Base-by-base conservation (phyloP, 2,888 invertebrate genomes). In the Micoletzkya japonica region DNA sequence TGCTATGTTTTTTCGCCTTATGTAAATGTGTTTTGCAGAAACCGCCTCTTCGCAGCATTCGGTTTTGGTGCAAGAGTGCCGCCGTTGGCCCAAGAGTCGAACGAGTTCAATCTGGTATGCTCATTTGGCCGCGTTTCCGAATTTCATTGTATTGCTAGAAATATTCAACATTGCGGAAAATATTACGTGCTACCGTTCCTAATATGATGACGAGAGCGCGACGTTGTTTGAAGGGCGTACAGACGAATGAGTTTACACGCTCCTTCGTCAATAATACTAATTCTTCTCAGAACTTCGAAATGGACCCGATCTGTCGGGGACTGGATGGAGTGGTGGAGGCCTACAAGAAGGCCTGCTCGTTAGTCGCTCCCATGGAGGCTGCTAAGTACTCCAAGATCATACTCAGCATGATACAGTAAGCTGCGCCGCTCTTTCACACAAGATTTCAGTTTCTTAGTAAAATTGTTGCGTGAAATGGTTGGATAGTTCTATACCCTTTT, bases 11-110 rank as follows among this genome's bases (percentile, higher is more conserved):
- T 10, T 14, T 17, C 10, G 10, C 17, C 59, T 14, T 10, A 7
- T 28, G 10, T 7, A 34, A 34, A 32, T 14, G 32, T 36, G 39
- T 6, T 67, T 73, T 79, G 54, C 69, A 82, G 82, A 50, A 75
- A 81, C 61, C 81, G 79, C 30, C 74, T 81, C 0, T 84, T 81
- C 59, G 77, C 82, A 14, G 83, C 82, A 0, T 83, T 83, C 49
- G 83, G 83, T 37, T 77, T 83, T 30, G 83, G 81, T 20, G 83
- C 83, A 1, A 82, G 82, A 68, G 78, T 84, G n/a, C 83, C 83
- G 3, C 83, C 83, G 26, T 77, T 80, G 7, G 84, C 76, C 66
- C 77, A 82, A 30, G 83, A 83, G 60, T 81, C 81, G 20, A 77
- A 83, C 60, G 83, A 83, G 71, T 83, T 83, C 68, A 83, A 81